Percentiles rank a stretch among this genome's conserved stretches.
These are phyloP conservation scores for Halcyon chelicuti DNA, from an alignment of 2,797 vertebrate species.

Conservation along the genomic window DNA sequence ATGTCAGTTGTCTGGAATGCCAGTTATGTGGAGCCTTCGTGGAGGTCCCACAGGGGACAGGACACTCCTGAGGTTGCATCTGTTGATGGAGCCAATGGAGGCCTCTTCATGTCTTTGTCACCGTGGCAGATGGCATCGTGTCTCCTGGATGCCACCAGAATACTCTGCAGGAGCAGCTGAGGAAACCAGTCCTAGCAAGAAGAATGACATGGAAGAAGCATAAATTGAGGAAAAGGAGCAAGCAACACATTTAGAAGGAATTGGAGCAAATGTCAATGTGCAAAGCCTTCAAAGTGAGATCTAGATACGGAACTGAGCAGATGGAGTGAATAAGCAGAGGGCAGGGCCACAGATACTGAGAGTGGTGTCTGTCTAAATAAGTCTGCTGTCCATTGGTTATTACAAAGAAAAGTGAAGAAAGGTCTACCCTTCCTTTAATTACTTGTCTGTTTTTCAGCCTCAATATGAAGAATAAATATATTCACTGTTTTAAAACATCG, in stretches of 20 bases:
- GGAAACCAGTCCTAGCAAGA: not conserved
- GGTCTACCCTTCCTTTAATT: not conserved
- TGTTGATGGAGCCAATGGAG: not conserved
- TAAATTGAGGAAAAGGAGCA: not conserved
- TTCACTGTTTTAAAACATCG: not conserved
- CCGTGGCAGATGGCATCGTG: rapidly evolving
- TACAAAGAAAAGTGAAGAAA: not conserved
- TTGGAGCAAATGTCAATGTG: not conserved
- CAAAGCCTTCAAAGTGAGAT: not conserved
- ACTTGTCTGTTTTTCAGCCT: not conserved
- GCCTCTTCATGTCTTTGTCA: not conserved
- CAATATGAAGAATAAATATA: not conserved
- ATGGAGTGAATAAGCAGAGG: not conserved
- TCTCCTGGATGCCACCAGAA: not conserved
- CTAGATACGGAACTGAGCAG: not conserved
- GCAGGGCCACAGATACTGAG: not conserved
- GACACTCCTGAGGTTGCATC: not conserved
- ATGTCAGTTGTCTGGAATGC: not conserved
- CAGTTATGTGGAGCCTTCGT: not conserved
- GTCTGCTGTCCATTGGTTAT: not conserved
- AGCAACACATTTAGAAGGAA: not conserved
- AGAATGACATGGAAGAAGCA: not conserved
- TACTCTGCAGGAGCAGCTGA: not conserved
- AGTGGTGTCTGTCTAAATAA: not conserved
- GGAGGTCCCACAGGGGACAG: not conserved